phyloP scores from a whole-genome alignment of 2,113 vertebrate genomes.

The Sturnira hondurensis region DNA sequence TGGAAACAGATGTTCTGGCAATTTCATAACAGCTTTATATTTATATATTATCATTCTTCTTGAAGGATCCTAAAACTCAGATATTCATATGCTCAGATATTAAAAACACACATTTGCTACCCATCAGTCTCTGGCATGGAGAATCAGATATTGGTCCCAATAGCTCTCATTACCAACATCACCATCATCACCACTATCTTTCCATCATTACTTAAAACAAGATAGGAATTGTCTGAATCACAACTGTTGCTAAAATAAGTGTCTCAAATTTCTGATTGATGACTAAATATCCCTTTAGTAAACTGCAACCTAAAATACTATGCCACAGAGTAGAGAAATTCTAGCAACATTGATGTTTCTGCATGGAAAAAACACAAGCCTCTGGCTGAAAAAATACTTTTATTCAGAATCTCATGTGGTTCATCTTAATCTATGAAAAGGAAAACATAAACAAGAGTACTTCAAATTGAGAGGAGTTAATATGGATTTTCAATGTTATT shows the following conservation, averaged over 20 bases:
- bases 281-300: neutral
- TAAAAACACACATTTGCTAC: neutral
- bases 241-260: neutral
- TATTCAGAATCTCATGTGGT: neutral
- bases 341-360: neutral
- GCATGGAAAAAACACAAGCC: neutral
- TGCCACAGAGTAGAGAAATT: neutral
- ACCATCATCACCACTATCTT: neutral
- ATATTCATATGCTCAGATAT: neutral
- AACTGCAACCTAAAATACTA: neutral
- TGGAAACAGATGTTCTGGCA: neutral
- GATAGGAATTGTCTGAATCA: neutral
- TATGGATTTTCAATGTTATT: neutral
- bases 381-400: neutral
- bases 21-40: neutral
- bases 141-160: neutral
- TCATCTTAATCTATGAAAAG: neutral
- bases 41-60: neutral
- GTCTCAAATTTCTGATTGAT: neutral
- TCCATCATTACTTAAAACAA: neutral
- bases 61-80: neutral
- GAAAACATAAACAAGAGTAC: neutral
- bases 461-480: neutral
- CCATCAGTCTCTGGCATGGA: neutral
- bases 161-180: neutral